A percentile compares a stretch with the other conserved stretches of the same genome.
phyloP scores from a whole-genome alignment of 2,113 vertebrate species.

The Corythaixoides concolor region DNA sequence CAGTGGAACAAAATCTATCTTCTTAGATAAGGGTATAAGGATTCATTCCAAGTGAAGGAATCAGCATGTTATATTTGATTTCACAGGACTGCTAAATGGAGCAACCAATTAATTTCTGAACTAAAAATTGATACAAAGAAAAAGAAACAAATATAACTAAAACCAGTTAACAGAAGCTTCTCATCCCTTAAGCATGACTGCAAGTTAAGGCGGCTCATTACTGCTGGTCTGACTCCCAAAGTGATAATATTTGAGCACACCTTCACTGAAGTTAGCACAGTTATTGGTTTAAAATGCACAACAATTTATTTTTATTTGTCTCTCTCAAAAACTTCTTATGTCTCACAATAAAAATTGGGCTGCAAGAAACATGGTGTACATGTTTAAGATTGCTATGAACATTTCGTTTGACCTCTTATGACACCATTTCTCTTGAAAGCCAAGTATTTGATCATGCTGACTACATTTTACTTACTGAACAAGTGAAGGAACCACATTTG shows the following conservation, averaged over 20 bases:
- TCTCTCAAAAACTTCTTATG: background rate
- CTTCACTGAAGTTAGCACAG: background rate
- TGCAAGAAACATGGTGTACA: background rate
- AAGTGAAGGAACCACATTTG: background rate
- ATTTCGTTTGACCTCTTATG: background rate
- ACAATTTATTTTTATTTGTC: background rate
- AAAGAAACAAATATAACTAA: background rate
- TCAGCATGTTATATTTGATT: background rate
- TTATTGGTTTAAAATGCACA: background rate
- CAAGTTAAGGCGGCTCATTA: background rate
- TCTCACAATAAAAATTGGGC: background rate
- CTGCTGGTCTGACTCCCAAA: background rate
- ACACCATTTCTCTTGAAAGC: background rate
- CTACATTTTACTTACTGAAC: background rate
- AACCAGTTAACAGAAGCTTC: background rate
- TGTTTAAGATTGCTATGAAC: background rate
- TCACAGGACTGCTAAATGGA: background rate
- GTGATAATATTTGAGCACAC: background rate
- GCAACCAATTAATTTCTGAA: background rate
- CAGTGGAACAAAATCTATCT: background rate
- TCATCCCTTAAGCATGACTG: background rate
- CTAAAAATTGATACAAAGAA: background rate
- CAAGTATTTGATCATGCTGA: background rate
- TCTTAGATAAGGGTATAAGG: background rate
- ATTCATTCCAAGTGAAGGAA: background rate